Percentiles rank a stretch among this genome's conserved stretches.
phyloP scores from a whole-genome alignment of 2,888 invertebrate genomes.

The Synanthedon tipuliformis region DNA sequence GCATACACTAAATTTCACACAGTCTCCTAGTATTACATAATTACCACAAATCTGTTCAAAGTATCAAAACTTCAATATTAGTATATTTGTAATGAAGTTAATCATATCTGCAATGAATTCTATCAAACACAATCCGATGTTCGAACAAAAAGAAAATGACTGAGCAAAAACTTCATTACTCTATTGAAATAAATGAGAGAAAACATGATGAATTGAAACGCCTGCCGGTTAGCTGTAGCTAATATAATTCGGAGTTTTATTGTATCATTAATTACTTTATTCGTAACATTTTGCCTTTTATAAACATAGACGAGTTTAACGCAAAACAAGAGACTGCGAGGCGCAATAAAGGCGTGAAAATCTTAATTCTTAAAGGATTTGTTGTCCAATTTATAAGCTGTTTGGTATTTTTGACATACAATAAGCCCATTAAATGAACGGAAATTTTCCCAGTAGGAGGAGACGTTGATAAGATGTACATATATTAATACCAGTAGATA shows the following conservation, averaged over 20 bases:
- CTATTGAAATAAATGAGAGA: neutral
- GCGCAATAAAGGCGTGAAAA: slow-evolving; percentile 1
- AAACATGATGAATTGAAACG: slow-evolving; percentile 3
- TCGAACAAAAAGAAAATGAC: neutral
- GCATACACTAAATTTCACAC: no score
- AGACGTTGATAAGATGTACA: no score
- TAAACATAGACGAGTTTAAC: slow-evolving; percentile 2
- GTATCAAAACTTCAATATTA: no score
- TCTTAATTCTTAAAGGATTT: neutral
- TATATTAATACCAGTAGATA: no score
- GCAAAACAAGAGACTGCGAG: slow-evolving; percentile 1
- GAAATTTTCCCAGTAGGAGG: no score
- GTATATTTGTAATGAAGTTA: no score
- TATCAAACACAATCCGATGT: no score
- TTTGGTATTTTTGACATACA: no score
- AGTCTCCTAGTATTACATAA: no score
- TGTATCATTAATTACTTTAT: slow-evolving; percentile 7
- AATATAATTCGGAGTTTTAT: slow-evolving; percentile 5
- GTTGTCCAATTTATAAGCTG: neutral
- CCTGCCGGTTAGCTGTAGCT: slow-evolving; percentile 2
- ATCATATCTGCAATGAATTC: no score
- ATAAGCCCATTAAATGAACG: no score
- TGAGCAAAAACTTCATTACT: slow-evolving; percentile 2
- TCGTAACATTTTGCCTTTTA: slow-evolving; percentile 4
- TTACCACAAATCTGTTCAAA: no score